Evolutionary conservation across 2,113 vertebrate species (phyloP), one percentile per base, ranked within the genome.

Genomic region (Halichoerus grypus): DNA sequence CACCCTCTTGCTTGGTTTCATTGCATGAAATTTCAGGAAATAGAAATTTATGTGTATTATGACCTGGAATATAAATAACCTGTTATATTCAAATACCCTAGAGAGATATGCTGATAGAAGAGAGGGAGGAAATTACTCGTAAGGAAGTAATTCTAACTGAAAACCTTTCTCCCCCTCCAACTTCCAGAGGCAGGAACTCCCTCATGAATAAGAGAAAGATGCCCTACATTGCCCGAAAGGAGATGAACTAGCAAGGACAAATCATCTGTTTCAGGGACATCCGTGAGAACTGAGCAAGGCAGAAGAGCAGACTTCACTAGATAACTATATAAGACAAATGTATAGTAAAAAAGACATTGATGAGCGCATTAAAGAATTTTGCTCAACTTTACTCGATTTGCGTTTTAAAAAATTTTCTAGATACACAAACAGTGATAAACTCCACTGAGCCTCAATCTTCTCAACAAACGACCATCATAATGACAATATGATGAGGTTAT

Each of bases 111-210:
- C 24, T 26, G 5, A 86, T 28, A 39, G 8, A 51, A 84, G 15
- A 74, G 4, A 28, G 11, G 7, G 14, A 57, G 4, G 26, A 63
- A 26, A 61, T 84, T 39, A 86, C 57, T 74, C 57, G 22, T 67
- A 31, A 95, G 28, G 53, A 92, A 87, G 39, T 67, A 94, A 80
- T 90, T 86, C 59, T 65, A 81, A 77, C 53, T 39, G 26, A 74
- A 93, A 81, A 61, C 51, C 55, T 71, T 53, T 92, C 57, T 33
- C 42, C 31, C 49, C 69, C 4, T 42, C 74, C 13, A 28, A 9
- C 42, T 26, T 46, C 15, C 13, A 86, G 36, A 67, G 65, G 65
- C 87, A 79, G 26, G 18, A 91, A 57, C 2, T 46, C 11, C 63
- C 85, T 59, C 22, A 36, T 7, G 12, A 77, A 4, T 51, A 71